Conservation (phyloP, 2,113 vertebrate species). For the Gadus macrocephalus region DNA sequence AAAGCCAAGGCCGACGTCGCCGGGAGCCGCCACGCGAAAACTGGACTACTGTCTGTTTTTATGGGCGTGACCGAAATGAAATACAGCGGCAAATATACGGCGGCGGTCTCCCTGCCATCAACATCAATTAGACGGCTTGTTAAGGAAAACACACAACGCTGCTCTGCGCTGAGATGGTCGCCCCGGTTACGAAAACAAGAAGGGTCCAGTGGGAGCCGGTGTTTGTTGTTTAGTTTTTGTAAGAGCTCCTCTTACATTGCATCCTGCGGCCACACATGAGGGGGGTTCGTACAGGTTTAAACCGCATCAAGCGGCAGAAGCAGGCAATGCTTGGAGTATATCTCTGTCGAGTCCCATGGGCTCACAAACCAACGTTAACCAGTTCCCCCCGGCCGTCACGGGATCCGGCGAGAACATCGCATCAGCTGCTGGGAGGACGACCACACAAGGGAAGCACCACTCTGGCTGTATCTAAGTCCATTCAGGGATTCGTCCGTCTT, state of each 20-base stretch:
- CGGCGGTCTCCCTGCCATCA: too few species aligned
- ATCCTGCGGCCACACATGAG: not conserved
- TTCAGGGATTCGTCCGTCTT: not conserved
- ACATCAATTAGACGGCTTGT: too few species aligned
- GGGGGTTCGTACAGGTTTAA: not conserved
- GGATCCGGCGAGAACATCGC: too few species aligned
- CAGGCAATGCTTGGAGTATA: not conserved
- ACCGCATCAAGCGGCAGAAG: not conserved
- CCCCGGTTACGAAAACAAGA: too few species aligned
- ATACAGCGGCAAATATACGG: too few species aligned
- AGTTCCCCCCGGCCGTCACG: too few species aligned
- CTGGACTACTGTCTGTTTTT: not conserved
- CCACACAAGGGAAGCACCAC: too few species aligned
- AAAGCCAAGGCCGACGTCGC: slow-evolving; percentile 44
- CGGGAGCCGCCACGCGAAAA: slow-evolving; percentile 7
- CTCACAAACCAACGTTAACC: not conserved
- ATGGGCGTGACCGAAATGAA: not conserved
- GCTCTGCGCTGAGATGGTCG: too few species aligned
- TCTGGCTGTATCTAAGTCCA: too few species aligned
- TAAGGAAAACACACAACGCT: too few species aligned
- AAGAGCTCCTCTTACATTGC: not conserved
- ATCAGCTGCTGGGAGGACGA: too few species aligned
- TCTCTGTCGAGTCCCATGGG: not conserved
- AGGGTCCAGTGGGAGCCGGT: not conserved
- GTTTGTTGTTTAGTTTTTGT: not conserved